Evolutionary conservation across 2,888 invertebrate genomes (phyloP).

Genomic region (Zygothrica quintamaculata): DNA sequence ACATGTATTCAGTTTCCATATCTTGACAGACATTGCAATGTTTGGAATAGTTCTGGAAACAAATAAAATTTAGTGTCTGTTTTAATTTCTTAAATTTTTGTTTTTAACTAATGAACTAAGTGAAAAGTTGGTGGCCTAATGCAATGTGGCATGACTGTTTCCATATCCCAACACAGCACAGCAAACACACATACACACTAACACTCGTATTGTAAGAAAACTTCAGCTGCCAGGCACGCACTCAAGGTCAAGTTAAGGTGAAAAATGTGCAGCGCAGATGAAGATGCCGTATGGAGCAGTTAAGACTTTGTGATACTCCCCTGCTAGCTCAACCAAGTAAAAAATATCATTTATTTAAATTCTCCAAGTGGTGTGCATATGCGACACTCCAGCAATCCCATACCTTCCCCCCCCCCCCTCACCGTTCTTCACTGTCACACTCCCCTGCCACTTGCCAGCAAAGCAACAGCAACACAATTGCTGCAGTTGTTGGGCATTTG

Average conservation of each 20-base stretch:
- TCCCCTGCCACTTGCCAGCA: constrained; percentile 5
- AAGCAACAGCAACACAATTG: constrained; percentile 57
- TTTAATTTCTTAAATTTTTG: constrained; percentile 5
- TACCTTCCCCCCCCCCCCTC: constrained; percentile 3
- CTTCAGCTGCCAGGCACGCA: constrained; percentile 60
- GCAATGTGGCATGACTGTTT: constrained; percentile 46
- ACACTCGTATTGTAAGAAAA: not conserved
- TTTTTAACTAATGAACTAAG: constrained; percentile 57
- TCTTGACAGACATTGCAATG: no score
- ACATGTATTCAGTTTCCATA: no score
- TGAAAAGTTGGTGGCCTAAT: constrained; percentile 59
- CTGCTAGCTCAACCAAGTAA: constrained; percentile 31
- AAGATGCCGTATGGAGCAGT: constrained; percentile 36
- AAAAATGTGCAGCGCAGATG: constrained; percentile 72
- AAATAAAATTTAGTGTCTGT: constrained; percentile 15
- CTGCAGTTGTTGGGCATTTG: constrained; percentile 52
- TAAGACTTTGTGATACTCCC: constrained; percentile 22
- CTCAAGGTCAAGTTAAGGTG: constrained; percentile 78
- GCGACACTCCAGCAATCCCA: constrained; percentile 25
- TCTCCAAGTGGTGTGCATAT: constrained; percentile 59
- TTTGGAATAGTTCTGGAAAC: constrained; percentile 3
- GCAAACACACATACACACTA: not conserved
- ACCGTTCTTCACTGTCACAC: no score
- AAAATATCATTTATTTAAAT: constrained; percentile 67
- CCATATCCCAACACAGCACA: not conserved